Conservation (phyloP, 2,888 invertebrate species). For the Xestia rhomboidea region DNA sequence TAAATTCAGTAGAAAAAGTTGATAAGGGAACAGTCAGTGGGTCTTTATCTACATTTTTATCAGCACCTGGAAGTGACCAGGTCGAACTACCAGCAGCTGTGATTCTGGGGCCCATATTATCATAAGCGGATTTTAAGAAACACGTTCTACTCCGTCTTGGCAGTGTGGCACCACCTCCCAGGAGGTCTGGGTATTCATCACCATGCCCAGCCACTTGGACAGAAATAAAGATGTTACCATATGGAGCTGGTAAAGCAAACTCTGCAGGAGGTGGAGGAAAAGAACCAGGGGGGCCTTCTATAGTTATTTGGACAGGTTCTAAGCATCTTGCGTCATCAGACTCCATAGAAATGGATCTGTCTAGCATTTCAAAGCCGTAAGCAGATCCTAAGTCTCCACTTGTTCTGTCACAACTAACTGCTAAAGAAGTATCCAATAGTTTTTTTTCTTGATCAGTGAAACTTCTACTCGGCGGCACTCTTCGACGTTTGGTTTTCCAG, state of each 20-base stretch:
- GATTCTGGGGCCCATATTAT: slow-evolving; percentile 97
- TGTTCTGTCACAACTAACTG: slow-evolving; percentile 91
- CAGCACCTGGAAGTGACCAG: slow-evolving; percentile 93
- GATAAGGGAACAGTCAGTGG: slow-evolving; percentile 79
- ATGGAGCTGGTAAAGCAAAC: slow-evolving; percentile 87
- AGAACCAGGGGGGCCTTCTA: slow-evolving; percentile 87
- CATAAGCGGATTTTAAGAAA: slow-evolving; percentile 93
- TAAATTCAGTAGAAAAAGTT: slow-evolving; percentile 88
- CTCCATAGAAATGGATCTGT: slow-evolving; percentile 86
- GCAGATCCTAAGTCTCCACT: slow-evolving; percentile 92
- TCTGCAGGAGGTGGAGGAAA: slow-evolving; percentile 88
- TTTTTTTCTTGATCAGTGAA: slow-evolving; percentile 97
- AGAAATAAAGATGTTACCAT: slow-evolving; percentile 96
- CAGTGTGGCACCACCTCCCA: slow-evolving; percentile 89
- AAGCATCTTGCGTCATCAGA: slow-evolving; percentile 88
- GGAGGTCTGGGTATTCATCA: slow-evolving; percentile 95
- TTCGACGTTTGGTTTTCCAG: slow-evolving; percentile 93
- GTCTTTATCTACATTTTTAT: slow-evolving; percentile 75
- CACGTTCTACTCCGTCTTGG: slow-evolving; percentile 89
- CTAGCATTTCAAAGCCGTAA: slow-evolving; percentile 89
- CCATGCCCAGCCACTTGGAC: slow-evolving; percentile 93
- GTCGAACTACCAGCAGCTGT: slow-evolving; percentile 97
- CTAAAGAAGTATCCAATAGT: slow-evolving; percentile 94
- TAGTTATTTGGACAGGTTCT: slow-evolving; percentile 91
- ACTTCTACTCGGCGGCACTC: slow-evolving; percentile 92